Base-by-base conservation (phyloP, 2,888 invertebrate species). In the Leptopilina myrica region DNA sequence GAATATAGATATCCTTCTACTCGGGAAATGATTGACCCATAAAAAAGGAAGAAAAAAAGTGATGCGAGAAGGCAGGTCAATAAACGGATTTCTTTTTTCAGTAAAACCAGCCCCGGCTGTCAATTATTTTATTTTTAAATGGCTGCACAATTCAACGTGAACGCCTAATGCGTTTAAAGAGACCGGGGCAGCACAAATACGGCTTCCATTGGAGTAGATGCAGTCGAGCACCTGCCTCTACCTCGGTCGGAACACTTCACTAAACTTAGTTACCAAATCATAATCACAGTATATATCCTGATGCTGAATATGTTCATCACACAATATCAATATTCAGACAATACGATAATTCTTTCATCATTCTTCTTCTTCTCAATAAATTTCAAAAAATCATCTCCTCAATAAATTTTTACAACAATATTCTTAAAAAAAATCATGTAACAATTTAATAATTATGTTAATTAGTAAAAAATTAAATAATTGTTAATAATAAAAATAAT, bases 141-240 rank as follows among this genome's bases (percentile, higher is more conserved):
- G 86, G 86, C 85, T 86, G 86, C 87, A 81, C 85, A 84, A 87
- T 85, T 86, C 86, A 86, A 88, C 87, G 87, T 87, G 88, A 86
- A 87, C 83, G 84, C 79, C 83, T 91, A 90, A 90, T 91, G 89
- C 88, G 86, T 88, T 91, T 90, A 90, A 87, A 86, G 85, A 85
- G 80, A 85, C 79, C 84, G 81, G 84, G 81, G 83, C 83, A 82
- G 80, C 83, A 81, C 78, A 77, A 79, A 81, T 90, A 89, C 46
- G 90, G 90, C 90, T 90, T 90, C 90, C 82, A 79, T 79, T 79
- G 81, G 84, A 84, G 76, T 84, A 82, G 81, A 79, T 77, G 80
- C 82, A 84, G 88, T 85, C 76, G 79, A 83, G 80, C 85, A 85
- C 83, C 86, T 85, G 86, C 85, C 83, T 78, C 85, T 85, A 85